These are phyloP conservation scores for Drosophila ustulata DNA, from an alignment of 2,888 invertebrate species.

Conservation along the genomic window DNA sequence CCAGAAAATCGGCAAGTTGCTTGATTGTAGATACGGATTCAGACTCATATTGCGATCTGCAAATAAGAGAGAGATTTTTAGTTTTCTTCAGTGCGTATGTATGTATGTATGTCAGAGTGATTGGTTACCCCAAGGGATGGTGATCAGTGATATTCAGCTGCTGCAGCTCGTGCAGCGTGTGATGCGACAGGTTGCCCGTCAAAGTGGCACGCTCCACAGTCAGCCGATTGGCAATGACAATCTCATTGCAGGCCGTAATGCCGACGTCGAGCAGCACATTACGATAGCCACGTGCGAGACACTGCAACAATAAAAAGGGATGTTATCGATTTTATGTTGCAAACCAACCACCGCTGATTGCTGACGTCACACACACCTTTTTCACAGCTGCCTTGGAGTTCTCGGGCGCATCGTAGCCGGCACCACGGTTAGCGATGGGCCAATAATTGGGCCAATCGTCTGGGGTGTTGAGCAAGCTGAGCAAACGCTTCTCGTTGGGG, in stretches of 20 bases:
- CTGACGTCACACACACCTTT: slow-evolving; percentile 77
- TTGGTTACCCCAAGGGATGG: slow-evolving; percentile 83
- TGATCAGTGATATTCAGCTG: slow-evolving; percentile 84
- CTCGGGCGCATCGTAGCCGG: slow-evolving; percentile 84
- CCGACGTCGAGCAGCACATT: slow-evolving; percentile 84
- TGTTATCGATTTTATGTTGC: slow-evolving; percentile 69
- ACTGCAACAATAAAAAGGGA: slow-evolving; percentile 66
- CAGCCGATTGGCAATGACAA: slow-evolving; percentile 81
- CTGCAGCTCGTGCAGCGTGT: slow-evolving; percentile 79
- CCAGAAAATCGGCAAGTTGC: slow-evolving; percentile 80
- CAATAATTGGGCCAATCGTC: slow-evolving; percentile 83
- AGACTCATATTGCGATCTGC: slow-evolving; percentile 83
- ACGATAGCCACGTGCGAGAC: slow-evolving; percentile 82
- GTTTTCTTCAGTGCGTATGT: neutral
- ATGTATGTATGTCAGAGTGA: neutral
- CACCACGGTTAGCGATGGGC: slow-evolving; percentile 84
- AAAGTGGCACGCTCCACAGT: slow-evolving; percentile 82
- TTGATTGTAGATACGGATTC: slow-evolving; percentile 82
- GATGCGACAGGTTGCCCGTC: slow-evolving; percentile 70
- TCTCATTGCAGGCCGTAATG: slow-evolving; percentile 83
- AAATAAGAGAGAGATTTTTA: neutral
- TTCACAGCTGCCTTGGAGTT: slow-evolving; percentile 84
- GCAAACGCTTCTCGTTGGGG: slow-evolving; percentile 82
- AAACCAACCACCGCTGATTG: slow-evolving; percentile 46
- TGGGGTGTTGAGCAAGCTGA: slow-evolving; percentile 77